These are phyloP conservation scores for Clistopyga incitator DNA, from an alignment of 2,888 invertebrate species.

Conservation along the genomic window DNA sequence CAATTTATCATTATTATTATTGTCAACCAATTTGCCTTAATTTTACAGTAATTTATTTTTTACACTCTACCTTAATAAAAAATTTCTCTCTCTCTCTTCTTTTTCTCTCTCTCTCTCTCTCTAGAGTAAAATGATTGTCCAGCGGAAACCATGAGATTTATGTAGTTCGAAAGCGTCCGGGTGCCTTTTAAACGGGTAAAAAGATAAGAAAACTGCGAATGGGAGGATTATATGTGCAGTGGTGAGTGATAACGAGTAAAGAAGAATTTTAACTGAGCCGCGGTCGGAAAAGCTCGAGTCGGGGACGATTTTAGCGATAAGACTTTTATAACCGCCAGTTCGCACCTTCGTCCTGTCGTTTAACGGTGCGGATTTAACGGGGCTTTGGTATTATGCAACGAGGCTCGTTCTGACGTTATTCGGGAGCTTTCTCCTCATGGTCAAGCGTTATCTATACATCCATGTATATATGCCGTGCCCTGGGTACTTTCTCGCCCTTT, in stretches of 20 bases:
- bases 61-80: too few species aligned
- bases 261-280: constrained; percentile 30
- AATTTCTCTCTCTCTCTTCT: too few species aligned
- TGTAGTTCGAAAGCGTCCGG: constrained; percentile 44
- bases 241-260: constrained; percentile 53
- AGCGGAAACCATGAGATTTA: constrained; percentile 52
- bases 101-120: too few species aligned
- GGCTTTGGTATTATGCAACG: constrained; percentile 36
- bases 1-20: too few species aligned
- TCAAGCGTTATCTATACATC: constrained; percentile 38
- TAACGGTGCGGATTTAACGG: constrained; percentile 41
- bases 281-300: constrained; percentile 32
- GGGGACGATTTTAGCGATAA: constrained; percentile 57
- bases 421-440: constrained; percentile 10
- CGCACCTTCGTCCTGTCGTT: constrained; percentile 28
- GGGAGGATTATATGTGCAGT: constrained; percentile 20
- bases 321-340: constrained; percentile 56
- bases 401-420: constrained; percentile 19
- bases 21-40: too few species aligned
- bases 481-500: constrained; percentile 1
- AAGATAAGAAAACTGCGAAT: constrained; percentile 55
- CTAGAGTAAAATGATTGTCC: constrained; percentile 38
- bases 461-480: background rate
- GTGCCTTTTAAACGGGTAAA: constrained; percentile 31
- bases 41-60: too few species aligned